Base-by-base conservation (phyloP, 1,140 invertebrate genomes). In the Rhizoglyphus robini region DNA sequence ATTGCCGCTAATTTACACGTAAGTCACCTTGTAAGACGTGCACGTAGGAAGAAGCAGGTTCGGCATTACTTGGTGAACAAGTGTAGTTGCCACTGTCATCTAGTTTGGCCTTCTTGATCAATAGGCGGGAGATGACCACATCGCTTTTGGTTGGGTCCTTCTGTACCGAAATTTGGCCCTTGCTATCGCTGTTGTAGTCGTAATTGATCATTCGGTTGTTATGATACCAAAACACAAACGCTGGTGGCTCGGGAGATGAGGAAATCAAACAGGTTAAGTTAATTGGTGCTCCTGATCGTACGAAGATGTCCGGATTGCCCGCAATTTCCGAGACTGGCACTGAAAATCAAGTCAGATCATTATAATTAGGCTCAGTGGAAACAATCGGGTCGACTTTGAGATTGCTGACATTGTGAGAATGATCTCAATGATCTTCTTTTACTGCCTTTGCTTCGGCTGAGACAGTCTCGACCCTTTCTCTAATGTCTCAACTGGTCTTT, bases 261-360 rank as follows among this genome's bases (percentile, higher is more conserved):
- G 86, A 78, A 66, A 94, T 88, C 64, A 91, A 84, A 76, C 90
- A 94, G 48, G 90, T 94, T 68, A 94, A 80, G 79, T 93, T 93
- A 76, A 94, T 93, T 70, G 88, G 91, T 74, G 88, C 91, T 58
- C 88, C 89, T 65, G 86, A 81, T 78, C 91, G 87, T 72, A 93
- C 91, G 77, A 87, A 91, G 69, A 93, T 79, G 75, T 93, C 89
- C 34, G 88, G 88, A 48, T 85, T 87, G 49, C 89, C 90, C 65
- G 91, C 82, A 70, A 93, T 91, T 75, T 88, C 85, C 30, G 89
- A 89, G 69, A 86, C 85, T 32, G 89, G 88, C 74, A 91, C 89
- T 93, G 82, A 15, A 75, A 3, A 2, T 8, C 3, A 58, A 5
- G 3, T 30, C 32, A 58, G 54, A 70, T 68, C 73, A 68, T 69